These are phyloP conservation scores for Zophobas morio DNA, from an alignment of 1,140 invertebrate genomes.

Conservation along the genomic window DNA sequence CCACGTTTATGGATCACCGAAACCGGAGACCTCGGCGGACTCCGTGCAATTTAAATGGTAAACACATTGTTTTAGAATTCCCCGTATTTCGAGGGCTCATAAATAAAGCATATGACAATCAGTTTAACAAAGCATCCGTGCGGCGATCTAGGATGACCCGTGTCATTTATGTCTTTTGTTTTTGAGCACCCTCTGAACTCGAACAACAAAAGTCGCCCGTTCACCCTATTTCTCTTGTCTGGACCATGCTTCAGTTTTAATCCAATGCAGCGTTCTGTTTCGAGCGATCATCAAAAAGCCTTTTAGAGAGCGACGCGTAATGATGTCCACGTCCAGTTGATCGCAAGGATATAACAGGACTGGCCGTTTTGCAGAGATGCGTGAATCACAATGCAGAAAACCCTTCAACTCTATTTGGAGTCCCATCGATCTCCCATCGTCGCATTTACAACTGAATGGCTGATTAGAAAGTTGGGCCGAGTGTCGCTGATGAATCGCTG, in stretches of 20 bases:
- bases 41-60: constrained; percentile 42
- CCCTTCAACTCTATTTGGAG: constrained; percentile 54
- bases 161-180: constrained; percentile 49
- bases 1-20: constrained; percentile 6
- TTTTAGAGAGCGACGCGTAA: constrained; percentile 28
- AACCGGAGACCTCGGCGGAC: constrained; percentile 4
- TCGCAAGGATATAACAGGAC: constrained; percentile 35
- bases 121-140: constrained; percentile 49
- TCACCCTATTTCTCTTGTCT: constrained; percentile 42
- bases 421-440: constrained; percentile 55
- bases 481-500: constrained; percentile 52
- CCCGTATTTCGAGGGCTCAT: constrained; percentile 38
- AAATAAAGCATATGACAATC: constrained; percentile 48
- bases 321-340: constrained; percentile 48
- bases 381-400: constrained; percentile 54
- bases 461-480: constrained; percentile 52
- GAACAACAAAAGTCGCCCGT: constrained; percentile 47
- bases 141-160: constrained; percentile 49
- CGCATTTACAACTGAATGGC: constrained; percentile 59
- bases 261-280: constrained; percentile 33
- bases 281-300: constrained; percentile 36
- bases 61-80: constrained; percentile 47
- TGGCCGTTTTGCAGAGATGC: constrained; percentile 7
- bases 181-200: constrained; percentile 46
- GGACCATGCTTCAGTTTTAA: constrained; percentile 42